These are phyloP conservation scores for Alcis repandata DNA, from an alignment of 2,888 invertebrate species.

Conservation along the genomic window DNA sequence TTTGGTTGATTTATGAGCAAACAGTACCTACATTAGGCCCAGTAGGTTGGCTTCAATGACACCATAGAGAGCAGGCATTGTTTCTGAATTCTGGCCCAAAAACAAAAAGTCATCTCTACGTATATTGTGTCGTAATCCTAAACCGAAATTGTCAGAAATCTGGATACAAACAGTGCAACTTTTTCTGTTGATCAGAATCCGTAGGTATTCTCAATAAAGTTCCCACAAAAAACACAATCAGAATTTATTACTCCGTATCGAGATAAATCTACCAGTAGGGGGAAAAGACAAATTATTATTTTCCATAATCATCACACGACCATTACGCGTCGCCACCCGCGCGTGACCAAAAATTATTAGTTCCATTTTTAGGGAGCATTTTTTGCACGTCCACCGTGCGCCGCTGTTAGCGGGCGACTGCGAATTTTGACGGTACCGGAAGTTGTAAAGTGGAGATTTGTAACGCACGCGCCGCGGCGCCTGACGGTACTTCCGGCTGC, in stretches of 20 bases:
- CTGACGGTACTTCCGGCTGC: slow-evolving; percentile 79
- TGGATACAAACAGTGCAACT: not conserved
- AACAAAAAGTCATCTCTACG: not conserved
- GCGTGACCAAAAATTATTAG: slow-evolving; percentile 82
- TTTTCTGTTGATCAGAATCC: slow-evolving; percentile 5
- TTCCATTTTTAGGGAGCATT: slow-evolving; percentile 56
- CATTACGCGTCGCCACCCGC: slow-evolving; percentile 73
- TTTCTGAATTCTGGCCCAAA: too few relatives aligned
- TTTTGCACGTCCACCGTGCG: slow-evolving; percentile 71
- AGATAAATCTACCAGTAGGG: slow-evolving; percentile 56
- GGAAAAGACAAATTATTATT: slow-evolving; percentile 82
- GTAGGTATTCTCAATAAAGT: slow-evolving; percentile 47
- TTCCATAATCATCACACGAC: slow-evolving; percentile 83
- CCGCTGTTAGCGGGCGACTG: slow-evolving; percentile 68
- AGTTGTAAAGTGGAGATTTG: slow-evolving; percentile 87
- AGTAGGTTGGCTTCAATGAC: too few relatives aligned
- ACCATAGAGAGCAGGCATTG: too few relatives aligned
- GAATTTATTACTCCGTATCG: slow-evolving; percentile 63
- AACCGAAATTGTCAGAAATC: not conserved
- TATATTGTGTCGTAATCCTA: not conserved
- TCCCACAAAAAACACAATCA: slow-evolving; percentile 61
- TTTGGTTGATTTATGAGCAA: not conserved
- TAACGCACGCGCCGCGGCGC: slow-evolving; percentile 85
- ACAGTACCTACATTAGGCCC: too few relatives aligned
- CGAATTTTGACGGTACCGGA: slow-evolving; percentile 66